Evolutionary conservation across 2,797 vertebrate species (phyloP).

Genomic region (Lepilemur ruficaudatus): DNA sequence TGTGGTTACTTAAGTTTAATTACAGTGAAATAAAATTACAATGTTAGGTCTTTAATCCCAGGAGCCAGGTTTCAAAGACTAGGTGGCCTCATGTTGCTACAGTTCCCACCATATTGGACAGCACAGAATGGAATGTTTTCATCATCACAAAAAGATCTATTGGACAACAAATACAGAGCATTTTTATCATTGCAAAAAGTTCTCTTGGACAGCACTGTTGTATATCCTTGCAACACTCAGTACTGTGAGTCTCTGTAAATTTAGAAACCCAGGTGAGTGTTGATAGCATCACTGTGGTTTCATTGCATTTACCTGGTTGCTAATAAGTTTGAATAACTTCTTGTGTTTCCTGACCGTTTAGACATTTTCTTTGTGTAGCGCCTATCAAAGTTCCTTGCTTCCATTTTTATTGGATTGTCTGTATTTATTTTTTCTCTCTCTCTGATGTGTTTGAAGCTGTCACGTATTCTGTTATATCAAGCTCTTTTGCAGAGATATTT

Average conservation of each 20-base stretch:
- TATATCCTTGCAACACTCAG: fast-evolving
- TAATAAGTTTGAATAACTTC: neutral
- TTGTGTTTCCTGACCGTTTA: neutral
- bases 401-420: neutral
- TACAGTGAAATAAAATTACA: neutral
- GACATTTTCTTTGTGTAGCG: neutral
- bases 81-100: too few relatives aligned
- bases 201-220: fast-evolving
- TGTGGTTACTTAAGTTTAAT: neutral
- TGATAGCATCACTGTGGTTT: neutral
- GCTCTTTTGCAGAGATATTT: neutral
- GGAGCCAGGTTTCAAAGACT: neutral
- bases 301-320: neutral
- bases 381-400: neutral
- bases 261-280: neutral
- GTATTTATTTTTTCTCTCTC: neutral
- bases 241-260: neutral
- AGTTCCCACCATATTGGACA: neutral
- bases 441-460: neutral
- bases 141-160: fast-evolving
- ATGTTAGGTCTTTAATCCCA: neutral
- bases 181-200: fast-evolving
- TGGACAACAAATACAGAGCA: neutral
- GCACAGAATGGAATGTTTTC: neutral
- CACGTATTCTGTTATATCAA: too few relatives aligned